Evolutionary conservation across 2,888 invertebrate species (phyloP), one percentile per base, ranked within the genome.

Genomic region (Gnatocerus cornutus): DNA sequence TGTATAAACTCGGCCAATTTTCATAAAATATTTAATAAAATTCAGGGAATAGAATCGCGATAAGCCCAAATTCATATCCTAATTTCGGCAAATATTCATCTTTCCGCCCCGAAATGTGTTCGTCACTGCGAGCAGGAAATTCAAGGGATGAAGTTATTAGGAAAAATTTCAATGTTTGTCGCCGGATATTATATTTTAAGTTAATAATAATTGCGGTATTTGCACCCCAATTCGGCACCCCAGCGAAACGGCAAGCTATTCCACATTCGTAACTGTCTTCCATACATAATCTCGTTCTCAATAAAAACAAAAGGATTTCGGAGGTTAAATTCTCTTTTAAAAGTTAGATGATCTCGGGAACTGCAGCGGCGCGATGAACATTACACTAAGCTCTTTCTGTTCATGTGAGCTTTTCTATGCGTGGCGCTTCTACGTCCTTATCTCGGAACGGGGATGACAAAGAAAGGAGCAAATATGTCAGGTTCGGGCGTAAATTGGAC

Each of bases 101-200:
- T 56, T 64, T 58, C 43, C 59, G 63, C 43, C 46, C 48, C 64
- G 48, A 58, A 64, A 69, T 58, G 69, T 45, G 62, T 66, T 62
- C 58, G 48, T 67, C 56, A 50, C 33, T 12, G 14, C 13, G 14
- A 56, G 62, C 53, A 30, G 72, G 81, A 79, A 82, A 82, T 79
- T 81, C 79, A 72, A 72, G 75, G 76, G 77, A 76, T 71, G 78
- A 81, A 77, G 68, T 76, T 76, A 82, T 84, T 82, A 82, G 77
- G 79, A 81, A 82, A 81, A 83, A 83, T 79, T 81, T 80, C 78
- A 81, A 77, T 82, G 84, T 84, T 84, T 84, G 83, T 81, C 83
- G 80, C 80, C 82, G 84, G 84, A 84, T 83, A 83, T 83, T 83
- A 78, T 80, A 77, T 79, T 76, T 76, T 80, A 81, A 82, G 77